These are phyloP conservation scores for Laspeyria flexula DNA, from an alignment of 2,888 invertebrate genomes.

Conservation along the genomic window DNA sequence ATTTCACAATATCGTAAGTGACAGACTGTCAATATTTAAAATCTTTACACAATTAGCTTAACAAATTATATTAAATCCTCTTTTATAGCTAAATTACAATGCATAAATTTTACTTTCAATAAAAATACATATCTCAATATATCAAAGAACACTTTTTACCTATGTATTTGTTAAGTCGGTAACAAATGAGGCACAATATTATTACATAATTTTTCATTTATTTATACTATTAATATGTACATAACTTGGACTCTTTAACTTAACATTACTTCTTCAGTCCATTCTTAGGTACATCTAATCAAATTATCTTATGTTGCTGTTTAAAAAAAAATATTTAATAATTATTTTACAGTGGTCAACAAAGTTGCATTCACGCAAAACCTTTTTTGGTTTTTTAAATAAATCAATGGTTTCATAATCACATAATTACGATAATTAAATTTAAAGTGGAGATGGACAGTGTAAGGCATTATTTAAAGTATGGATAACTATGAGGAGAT, in stretches of 20 bases:
- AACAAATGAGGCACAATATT: slow-evolving; percentile 84
- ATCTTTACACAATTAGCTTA: slow-evolving; percentile 77
- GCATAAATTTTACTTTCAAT: slow-evolving; percentile 78
- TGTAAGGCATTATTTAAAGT: slow-evolving; percentile 37
- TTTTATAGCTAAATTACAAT: slow-evolving; percentile 82
- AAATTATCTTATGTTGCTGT: slow-evolving; percentile 46
- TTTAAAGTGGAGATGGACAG: slow-evolving; percentile 50
- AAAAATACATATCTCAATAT: slow-evolving; percentile 82
- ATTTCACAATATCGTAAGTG: slow-evolving; percentile 56
- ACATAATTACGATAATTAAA: slow-evolving; percentile 63
- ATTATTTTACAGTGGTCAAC: slow-evolving; percentile 64
- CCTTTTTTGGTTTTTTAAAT: slow-evolving; percentile 71
- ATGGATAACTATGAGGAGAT: slow-evolving; percentile 49
- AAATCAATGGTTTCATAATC: slow-evolving; percentile 83
- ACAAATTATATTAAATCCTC: slow-evolving; percentile 84
- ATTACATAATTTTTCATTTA: slow-evolving; percentile 57
- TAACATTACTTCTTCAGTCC: slow-evolving; percentile 66
- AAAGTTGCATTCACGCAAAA: slow-evolving; percentile 64
- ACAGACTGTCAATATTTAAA: slow-evolving; percentile 61
- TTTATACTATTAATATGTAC: slow-evolving; percentile 53
- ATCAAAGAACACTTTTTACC: slow-evolving; percentile 79
- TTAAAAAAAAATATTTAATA: slow-evolving; percentile 43
- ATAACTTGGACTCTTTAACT: slow-evolving; percentile 59
- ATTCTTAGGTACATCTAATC: slow-evolving; percentile 59
- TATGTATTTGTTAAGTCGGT: slow-evolving; percentile 78